Evolutionary conservation across 2,797 vertebrate genomes (phyloP).

Genomic region (Champsocephalus gunnari): DNA sequence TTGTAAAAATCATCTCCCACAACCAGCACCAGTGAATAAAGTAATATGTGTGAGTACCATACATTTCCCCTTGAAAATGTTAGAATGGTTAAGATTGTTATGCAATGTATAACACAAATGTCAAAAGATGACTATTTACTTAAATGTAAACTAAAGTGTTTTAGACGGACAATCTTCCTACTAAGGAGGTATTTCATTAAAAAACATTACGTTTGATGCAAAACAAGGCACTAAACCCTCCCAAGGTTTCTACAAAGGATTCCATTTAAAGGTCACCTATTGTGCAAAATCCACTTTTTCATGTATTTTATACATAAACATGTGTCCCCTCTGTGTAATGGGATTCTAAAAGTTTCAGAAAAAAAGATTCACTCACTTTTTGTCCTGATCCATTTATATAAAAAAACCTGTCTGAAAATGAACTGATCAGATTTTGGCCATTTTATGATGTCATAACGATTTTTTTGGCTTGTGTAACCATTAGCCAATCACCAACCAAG

Average conservation of each 20-base stretch:
- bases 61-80: not conserved
- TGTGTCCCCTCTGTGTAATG: too few species aligned
- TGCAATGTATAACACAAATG: not conserved
- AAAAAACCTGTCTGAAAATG: too few species aligned
- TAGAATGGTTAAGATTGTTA: constrained; percentile 2
- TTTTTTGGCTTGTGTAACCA: too few species aligned
- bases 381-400: too few species aligned
- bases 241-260: constrained; percentile 1
- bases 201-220: constrained; percentile 51
- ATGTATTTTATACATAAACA: too few species aligned
- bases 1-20: not conserved
- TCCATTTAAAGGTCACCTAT: not conserved
- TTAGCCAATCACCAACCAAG: too few species aligned
- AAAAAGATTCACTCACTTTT: too few species aligned
- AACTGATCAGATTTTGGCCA: too few species aligned
- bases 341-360: too few species aligned
- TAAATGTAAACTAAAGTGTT: constrained; percentile 26
- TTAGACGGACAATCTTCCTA: constrained; percentile 3
- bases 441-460: too few species aligned
- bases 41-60: not conserved
- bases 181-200: constrained; percentile 48
- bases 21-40: not conserved
- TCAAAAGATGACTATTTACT: constrained; percentile 26
- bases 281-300: too few species aligned
- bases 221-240: constrained; percentile 50